Percentiles rank a stretch among this genome's conserved stretches.
These are phyloP conservation scores for Synanthedon formicaeformis DNA, from an alignment of 2,888 invertebrate species.

Conservation along the genomic window DNA sequence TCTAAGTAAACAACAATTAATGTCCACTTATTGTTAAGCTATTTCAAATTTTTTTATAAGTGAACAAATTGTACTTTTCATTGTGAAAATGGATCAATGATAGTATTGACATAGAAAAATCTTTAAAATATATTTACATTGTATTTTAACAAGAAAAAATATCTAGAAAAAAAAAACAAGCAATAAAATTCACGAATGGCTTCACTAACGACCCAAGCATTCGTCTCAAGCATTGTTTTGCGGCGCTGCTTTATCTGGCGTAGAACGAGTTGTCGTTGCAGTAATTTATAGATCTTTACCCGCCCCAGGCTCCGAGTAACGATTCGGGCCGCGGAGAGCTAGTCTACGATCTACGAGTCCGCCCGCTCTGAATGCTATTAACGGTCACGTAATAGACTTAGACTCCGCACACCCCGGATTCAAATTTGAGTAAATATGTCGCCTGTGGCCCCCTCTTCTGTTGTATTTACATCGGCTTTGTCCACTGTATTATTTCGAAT, in stretches of 20 bases:
- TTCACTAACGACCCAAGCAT: slow-evolving; percentile 52
- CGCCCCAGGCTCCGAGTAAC: slow-evolving; percentile 52
- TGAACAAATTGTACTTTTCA: too few relatives aligned
- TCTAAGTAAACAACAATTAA: too few relatives aligned
- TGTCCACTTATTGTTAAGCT: too few relatives aligned
- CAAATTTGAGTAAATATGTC: slow-evolving; percentile 60
- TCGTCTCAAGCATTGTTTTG: slow-evolving; percentile 63
- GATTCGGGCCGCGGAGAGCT: slow-evolving; percentile 40
- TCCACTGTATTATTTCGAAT: slow-evolving; percentile 27
- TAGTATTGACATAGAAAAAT: too few relatives aligned
- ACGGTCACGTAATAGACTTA: slow-evolving; percentile 57
- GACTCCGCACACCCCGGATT: slow-evolving; percentile 53
- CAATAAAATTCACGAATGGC: slow-evolving; percentile 7
- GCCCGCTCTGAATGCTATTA: slow-evolving; percentile 46
- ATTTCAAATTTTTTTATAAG: too few relatives aligned
- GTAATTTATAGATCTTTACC: slow-evolving; percentile 66
- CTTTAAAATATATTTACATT: too few relatives aligned
- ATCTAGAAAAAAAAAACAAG: too few relatives aligned
- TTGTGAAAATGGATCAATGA: too few relatives aligned
- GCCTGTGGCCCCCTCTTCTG: slow-evolving; percentile 38
- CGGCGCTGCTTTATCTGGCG: slow-evolving; percentile 63
- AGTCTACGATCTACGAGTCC: slow-evolving; percentile 25
- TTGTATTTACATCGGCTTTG: slow-evolving; percentile 42
- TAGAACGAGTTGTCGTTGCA: slow-evolving; percentile 64
- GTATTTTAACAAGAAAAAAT: too few relatives aligned